Conservation (phyloP, 2,797 vertebrate genomes). For the Pseudochirops corinnae region DNA sequence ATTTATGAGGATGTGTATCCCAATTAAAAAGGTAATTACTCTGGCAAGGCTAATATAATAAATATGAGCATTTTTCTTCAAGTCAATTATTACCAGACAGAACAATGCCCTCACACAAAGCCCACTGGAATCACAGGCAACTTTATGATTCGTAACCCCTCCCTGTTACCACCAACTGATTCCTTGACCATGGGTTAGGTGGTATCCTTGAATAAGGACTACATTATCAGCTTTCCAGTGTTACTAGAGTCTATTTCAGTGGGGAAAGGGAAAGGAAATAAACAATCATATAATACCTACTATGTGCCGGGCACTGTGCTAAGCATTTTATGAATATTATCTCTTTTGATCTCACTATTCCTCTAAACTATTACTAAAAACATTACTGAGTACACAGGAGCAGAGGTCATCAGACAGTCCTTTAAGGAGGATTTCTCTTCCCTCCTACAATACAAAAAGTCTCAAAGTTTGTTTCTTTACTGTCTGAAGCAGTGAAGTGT, state of each 20-base stretch:
- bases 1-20: not conserved
- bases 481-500: not conserved
- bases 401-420: not conserved
- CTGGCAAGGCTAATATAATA: not conserved
- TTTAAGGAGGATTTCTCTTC: not conserved
- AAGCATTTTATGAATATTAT: not conserved
- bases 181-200: not conserved
- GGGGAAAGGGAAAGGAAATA: not conserved
- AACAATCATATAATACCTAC: not conserved
- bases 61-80: not conserved
- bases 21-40: not conserved
- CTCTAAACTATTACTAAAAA: not conserved
- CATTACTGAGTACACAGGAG: not conserved
- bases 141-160: not conserved
- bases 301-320: not conserved
- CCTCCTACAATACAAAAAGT: not conserved
- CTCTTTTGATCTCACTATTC: not conserved
- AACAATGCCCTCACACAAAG: not conserved
- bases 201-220: not conserved
- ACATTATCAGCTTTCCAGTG: not conserved
- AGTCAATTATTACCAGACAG: not conserved
- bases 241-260: not conserved
- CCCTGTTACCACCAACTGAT: not conserved
- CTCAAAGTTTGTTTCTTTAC: slow-evolving; percentile 58
- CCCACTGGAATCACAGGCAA: not conserved